phyloP scores from a whole-genome alignment of 1,140 invertebrate species.

The Euborellia annulipes region DNA sequence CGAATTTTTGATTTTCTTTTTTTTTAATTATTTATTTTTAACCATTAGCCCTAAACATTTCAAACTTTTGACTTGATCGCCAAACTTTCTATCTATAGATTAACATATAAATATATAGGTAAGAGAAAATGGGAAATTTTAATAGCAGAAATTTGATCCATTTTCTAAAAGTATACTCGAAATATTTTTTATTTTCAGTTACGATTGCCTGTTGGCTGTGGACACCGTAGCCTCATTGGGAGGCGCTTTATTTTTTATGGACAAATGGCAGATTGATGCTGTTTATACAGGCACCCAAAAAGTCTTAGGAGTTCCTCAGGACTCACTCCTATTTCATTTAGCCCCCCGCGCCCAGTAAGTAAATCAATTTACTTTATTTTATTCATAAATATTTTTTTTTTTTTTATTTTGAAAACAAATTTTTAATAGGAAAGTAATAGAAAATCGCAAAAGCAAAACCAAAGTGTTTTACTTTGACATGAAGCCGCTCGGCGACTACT shows the following conservation, averaged over 20 bases:
- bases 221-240: slow-evolving; percentile 73
- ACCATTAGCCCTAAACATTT: too few species aligned
- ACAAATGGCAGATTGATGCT: slow-evolving; percentile 65
- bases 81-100: slow-evolving; percentile 2
- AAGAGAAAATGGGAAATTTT: background rate
- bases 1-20: too few species aligned
- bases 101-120: slow-evolving; percentile 3
- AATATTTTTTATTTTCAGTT: too few species aligned
- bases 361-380: slow-evolving; percentile 3
- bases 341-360: slow-evolving; percentile 55
- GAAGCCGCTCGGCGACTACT: slow-evolving; percentile 55
- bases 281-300: slow-evolving; percentile 77
- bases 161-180: slow-evolving; percentile 5
- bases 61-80: too few species aligned
- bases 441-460: slow-evolving; percentile 39
- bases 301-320: slow-evolving; percentile 65
- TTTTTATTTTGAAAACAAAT: too few species aligned
- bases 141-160: slow-evolving; percentile 2
- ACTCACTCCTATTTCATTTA: slow-evolving; percentile 73
- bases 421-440: slow-evolving; percentile 39
- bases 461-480: slow-evolving; percentile 60
- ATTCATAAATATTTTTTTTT: too few species aligned
- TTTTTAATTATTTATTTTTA: too few species aligned
- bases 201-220: slow-evolving; percentile 56
- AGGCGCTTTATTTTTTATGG: slow-evolving; percentile 58